Base-by-base conservation (phyloP, 2,797 vertebrate genomes). In the Artibeus lituratus region DNA sequence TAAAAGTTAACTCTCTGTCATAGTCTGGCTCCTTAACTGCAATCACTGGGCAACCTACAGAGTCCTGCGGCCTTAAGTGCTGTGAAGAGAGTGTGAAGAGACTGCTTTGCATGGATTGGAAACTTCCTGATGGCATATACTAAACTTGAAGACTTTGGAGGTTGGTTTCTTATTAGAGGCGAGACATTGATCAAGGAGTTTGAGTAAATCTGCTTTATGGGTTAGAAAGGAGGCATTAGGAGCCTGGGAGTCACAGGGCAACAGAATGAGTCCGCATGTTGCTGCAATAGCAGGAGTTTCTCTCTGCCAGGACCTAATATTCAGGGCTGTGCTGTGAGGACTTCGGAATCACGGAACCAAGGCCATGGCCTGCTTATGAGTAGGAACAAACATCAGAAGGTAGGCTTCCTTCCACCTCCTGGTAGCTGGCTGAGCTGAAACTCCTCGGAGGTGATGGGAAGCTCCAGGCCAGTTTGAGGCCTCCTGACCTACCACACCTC, bases 81-180 rank as follows among this genome's bases (percentile, higher is more conserved):
- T 88, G 3, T 74, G 82, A 88, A 91, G 87, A 91, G 72, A 76
- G 59, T 87, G 32, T 80, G 76, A 93, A 91, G 37, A 96, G 67
- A 78, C 53, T 9, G n/a, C 39, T 80, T 94, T 67, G 39, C 35
- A 29, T 16, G 65, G 42, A 39, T 29, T 47, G 10, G 57, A 91
- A 51, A 87, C 26, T 57, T 92, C 44, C 65, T 47, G 69, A 90
- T 82, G 29, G 44, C 35, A 59, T 82, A 62, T 24, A 57, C 7
- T 44, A 65, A 82, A 77, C 7, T 53, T 81, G 39, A 94, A 76
- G 24, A 51, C 59, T 73, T 94, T 62, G 62, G 22, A 29, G 19
- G 29, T 39, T 94, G 42, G 7, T 47, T 88, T 35, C 35, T 82
- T 96, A 85, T 89, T 21, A 93, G 10, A 74, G 18, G 51, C 94